A percentile compares a stretch with the other conserved stretches of the same genome.
phyloP scores from a whole-genome alignment of 2,113 vertebrate species.

The Spea bombifrons region DNA sequence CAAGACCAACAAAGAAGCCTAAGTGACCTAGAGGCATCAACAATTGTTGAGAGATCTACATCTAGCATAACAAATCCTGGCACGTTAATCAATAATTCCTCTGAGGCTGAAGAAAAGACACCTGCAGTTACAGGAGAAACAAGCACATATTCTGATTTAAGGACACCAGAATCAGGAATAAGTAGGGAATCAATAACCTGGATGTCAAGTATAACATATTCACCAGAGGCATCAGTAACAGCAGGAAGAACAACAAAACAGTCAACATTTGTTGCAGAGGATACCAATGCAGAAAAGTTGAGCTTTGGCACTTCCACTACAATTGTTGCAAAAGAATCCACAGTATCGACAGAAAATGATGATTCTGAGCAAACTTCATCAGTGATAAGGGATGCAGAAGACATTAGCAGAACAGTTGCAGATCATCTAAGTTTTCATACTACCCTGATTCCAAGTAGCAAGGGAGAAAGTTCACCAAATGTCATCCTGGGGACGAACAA shows the following conservation, averaged over 20 bases:
- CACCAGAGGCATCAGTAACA: background rate
- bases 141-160: constrained; percentile 25
- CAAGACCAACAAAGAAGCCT: background rate
- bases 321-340: constrained; percentile 10
- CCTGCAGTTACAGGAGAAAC: constrained; percentile 43
- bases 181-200: background rate
- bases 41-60: background rate
- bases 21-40: constrained; percentile 44
- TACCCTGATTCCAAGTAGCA: background rate
- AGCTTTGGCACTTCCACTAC: background rate
- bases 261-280: background rate
- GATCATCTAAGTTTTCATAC: background rate
- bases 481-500: background rate
- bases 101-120: constrained; percentile 44
- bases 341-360: background rate
- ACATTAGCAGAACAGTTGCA: background rate
- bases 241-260: background rate
- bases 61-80: background rate
- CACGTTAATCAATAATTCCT: background rate
- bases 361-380: background rate
- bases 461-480: background rate
- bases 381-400: background rate
- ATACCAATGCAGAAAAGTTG: background rate
- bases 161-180: background rate
- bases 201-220: background rate